Base-by-base conservation (phyloP, 2,888 invertebrate species). In the Drymonia ruficornis region DNA sequence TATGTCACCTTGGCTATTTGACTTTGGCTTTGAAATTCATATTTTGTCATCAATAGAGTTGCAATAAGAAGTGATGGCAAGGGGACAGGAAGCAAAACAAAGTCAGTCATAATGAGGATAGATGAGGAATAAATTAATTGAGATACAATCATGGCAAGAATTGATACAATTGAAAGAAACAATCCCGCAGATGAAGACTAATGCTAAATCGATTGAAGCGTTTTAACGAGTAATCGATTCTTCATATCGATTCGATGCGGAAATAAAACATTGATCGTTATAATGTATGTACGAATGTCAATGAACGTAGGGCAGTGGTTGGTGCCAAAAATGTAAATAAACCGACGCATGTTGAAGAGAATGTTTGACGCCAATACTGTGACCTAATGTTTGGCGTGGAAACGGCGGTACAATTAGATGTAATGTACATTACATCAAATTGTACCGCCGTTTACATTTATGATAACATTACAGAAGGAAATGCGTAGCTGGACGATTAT, bases 261-360 rank as follows among this genome's bases (percentile, higher is more conserved):
- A 71, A 64, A 68, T 65, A 64, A 69, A 69, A 60, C 52, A 67
- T 53, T 31, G 54, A 59, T 72, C 63, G 61, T 71, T 58, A 61
- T 67, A 64, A 59, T 69, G 60, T 58, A 61, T 59, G 62, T 58
- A 60, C 55, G 51, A 69, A 78, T 78, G 77, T 76, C 78, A 78
- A 78, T 71, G 75, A 74, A 76, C 76, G 75, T 72, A 67, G 62
- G 55, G 54, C 49, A 55, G 42, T 44, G 49, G 51, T 50, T 60
- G 46, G 65, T 73, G 77, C 78, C 77, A 76, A 74, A 63, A 73
- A 69, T 67, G 50, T 61, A 62, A 74, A 64, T 65, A 65, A 56
- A 61, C 45, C 45, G 44, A 52, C 52, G 56, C 49, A 59, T 52
- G 52, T 40, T 55, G 38, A 59, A 58, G 51, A 61, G 57, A 61